These are phyloP conservation scores for Megaptera novaeangliae DNA, from an alignment of 2,113 vertebrate species.

Conservation along the genomic window DNA sequence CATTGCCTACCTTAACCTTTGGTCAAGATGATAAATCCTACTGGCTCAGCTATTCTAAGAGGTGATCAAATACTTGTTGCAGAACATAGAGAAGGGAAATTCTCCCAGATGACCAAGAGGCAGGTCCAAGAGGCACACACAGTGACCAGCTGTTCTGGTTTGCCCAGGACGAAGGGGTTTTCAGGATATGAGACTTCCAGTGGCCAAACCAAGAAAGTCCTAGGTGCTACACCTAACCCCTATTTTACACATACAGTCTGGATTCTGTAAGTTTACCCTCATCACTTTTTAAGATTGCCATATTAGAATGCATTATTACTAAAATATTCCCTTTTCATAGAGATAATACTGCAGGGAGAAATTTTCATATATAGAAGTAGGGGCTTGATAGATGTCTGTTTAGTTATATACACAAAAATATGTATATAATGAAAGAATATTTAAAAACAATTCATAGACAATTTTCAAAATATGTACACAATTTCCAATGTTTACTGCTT, in stretches of 20 bases:
- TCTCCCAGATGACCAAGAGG: background rate
- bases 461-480: background rate
- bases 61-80: background rate
- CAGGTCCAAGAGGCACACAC: background rate
- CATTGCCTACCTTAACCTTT: background rate
- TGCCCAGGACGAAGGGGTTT: background rate
- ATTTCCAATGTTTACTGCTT: background rate
- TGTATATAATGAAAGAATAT: background rate
- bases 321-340: background rate
- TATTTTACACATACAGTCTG: background rate
- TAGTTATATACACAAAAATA: background rate
- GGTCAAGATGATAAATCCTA: background rate
- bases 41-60: background rate
- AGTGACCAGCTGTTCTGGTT: background rate
- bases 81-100: background rate
- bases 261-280: background rate
- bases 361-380: background rate
- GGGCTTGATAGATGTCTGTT: background rate
- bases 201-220: background rate
- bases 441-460: background rate
- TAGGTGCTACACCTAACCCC: too few species aligned
- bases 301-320: background rate
- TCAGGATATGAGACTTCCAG: background rate
- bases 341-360: background rate
- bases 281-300: background rate